Base-by-base conservation (phyloP, 2,113 vertebrate genomes). In the Cnemophilus loriae region DNA sequence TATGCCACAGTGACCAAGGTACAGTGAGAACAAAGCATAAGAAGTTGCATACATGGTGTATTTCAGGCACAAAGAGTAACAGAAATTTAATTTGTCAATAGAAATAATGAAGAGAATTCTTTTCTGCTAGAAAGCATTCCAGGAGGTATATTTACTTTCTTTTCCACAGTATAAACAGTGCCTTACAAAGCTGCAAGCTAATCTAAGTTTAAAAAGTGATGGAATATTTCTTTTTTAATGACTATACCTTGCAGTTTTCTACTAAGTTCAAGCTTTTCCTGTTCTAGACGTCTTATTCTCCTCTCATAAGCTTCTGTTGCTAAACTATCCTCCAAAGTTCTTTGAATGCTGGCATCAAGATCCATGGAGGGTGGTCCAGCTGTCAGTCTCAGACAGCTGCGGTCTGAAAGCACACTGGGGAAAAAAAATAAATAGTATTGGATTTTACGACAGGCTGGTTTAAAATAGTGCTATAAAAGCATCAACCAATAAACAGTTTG, bases 281-380 rank as follows among this genome's bases (percentile, higher is more conserved):
- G 99, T 89, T 99, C 99, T 70, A 99, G 98, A 18, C 99, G 98
- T 37, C 98, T 98, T 95, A 99, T 99, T 96, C 99, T 98, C 87
- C 99, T 98, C 96, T 99, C 99, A 52, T 99, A 99, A 67, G 99
- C 99, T 96, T 99, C 99, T 3, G 99, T 98, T 37, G 99, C 99
- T 96, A 99, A 97, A 95, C 98, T 99, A 84, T 99, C 99, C 89
- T 99, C 99, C 85, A 99, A 96, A 84, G 98, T 98, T 80, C 99
- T 98, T 96, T 99, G 98, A 75, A 99, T 98, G 35, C 95, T 98
- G 55, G 96, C 96, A 94, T 99, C 99, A 64, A 99, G 89, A 77
- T 98, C 98, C 57, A 98, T 96, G 24, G 98, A 97, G 16, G 96
- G 87, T 53, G 98, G 98, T 30, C 98, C 98, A 30, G 97, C 96